phyloP scores from a whole-genome alignment of 2,888 invertebrate genomes.

The Tridacna crocea region DNA sequence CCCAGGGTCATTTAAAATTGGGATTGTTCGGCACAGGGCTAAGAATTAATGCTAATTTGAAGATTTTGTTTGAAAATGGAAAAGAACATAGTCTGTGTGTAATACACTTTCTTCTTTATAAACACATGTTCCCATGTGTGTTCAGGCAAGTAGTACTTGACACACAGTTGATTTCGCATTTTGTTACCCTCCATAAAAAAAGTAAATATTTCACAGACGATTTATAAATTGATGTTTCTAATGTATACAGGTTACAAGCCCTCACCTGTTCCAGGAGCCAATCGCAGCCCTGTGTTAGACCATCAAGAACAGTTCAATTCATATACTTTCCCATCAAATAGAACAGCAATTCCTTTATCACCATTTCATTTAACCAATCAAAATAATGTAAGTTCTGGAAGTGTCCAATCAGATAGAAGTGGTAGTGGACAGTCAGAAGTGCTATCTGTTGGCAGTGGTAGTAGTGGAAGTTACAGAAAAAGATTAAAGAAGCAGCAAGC shows the following conservation, averaged over 20 bases:
- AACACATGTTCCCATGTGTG: too few relatives aligned
- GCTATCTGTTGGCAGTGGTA: constrained; percentile 67
- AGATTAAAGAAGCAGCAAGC: constrained; percentile 64
- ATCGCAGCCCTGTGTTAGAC: constrained; percentile 70
- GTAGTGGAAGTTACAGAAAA: constrained; percentile 73
- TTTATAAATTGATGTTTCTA: too few relatives aligned
- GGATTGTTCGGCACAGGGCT: too few relatives aligned
- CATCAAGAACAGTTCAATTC: constrained; percentile 52
- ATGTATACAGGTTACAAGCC: constrained; percentile 65
- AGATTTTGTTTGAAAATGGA: too few relatives aligned
- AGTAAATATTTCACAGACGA: too few relatives aligned
- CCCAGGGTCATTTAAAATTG: too few relatives aligned
- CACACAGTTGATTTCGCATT: too few relatives aligned
- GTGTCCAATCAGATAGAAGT: constrained; percentile 61
- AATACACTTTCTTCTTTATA: too few relatives aligned
- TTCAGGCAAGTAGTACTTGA: too few relatives aligned
- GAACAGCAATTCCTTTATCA: constrained; percentile 31
- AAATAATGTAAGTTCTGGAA: constrained; percentile 57
- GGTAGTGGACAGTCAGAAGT: constrained; percentile 61
- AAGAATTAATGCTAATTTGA: too few relatives aligned
- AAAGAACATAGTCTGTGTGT: too few relatives aligned
- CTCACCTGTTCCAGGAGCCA: constrained; percentile 64
- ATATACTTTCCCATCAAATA: constrained; percentile 59
- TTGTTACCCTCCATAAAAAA: too few relatives aligned
- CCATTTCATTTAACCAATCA: constrained; percentile 45